A percentile compares a stretch with the other conserved stretches of the same genome.
These are phyloP conservation scores for Aphrocallistes beatrix DNA, from an alignment of 37 sponge, comb jelly and placozoan species.

Conservation along the genomic window DNA sequence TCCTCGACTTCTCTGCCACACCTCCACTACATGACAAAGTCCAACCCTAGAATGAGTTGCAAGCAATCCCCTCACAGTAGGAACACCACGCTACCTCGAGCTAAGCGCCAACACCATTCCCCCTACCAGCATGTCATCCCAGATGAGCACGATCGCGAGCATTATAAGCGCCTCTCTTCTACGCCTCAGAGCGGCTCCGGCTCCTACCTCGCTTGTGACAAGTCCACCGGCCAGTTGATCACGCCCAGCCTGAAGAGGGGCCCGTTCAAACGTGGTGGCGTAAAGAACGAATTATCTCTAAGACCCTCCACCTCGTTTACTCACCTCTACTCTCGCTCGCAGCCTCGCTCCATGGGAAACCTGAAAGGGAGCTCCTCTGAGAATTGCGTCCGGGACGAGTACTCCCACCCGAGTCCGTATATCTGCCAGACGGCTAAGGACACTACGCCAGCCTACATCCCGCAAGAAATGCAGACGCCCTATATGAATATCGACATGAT, in stretches of 20 bases:
- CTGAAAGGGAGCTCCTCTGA: not conserved
- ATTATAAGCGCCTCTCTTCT: not conserved
- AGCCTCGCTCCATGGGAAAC: not conserved
- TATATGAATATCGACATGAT: slow-evolving; percentile 12
- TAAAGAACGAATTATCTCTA: not conserved
- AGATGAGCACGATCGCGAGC: not conserved
- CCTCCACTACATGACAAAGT: not conserved
- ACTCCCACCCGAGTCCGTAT: not conserved
- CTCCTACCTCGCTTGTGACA: not conserved
- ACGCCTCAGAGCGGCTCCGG: not conserved
- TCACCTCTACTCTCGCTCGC: not conserved
- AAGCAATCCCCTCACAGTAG: not conserved
- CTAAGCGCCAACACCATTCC: not conserved
- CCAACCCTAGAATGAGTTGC: not conserved
- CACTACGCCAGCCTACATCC: not conserved
- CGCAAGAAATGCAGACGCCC: not conserved
- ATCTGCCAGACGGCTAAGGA: not conserved
- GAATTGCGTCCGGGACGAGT: not conserved
- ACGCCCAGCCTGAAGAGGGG: not conserved
- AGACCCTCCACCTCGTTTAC: not conserved
- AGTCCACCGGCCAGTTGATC: not conserved
- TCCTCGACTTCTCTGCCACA: not conserved
- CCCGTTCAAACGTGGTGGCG: not conserved
- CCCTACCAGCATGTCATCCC: not conserved
- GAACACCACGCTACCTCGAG: not conserved